Evolutionary conservation across 2,797 vertebrate genomes (phyloP).

Genomic region (Sternarchorhynchus goeldii): DNA sequence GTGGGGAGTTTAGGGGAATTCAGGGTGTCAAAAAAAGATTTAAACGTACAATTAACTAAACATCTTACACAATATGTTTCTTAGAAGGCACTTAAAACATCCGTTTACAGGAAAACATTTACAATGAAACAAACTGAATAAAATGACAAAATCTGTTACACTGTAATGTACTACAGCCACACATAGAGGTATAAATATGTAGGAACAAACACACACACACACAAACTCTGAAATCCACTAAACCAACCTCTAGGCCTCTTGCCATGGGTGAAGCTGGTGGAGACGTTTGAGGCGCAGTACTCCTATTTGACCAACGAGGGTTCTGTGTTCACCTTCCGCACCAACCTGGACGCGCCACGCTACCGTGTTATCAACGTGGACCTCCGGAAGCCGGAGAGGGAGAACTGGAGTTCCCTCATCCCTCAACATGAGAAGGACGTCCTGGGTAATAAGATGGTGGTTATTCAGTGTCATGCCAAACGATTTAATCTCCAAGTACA

Average conservation of each 20-base stretch:
- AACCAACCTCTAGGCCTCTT: slow-evolving; percentile 65
- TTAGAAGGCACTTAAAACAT: too few species aligned
- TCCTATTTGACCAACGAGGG: slow-evolving; percentile 76
- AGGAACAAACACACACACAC: neutral
- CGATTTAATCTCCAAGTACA: too few species aligned
- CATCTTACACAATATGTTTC: too few species aligned
- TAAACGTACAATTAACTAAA: too few species aligned
- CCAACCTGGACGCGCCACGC: slow-evolving; percentile 74
- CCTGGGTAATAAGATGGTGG: slow-evolving; percentile 66
- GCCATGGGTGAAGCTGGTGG: slow-evolving; percentile 78
- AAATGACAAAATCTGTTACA: neutral
- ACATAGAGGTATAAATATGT: neutral
- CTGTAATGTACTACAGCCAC: neutral
- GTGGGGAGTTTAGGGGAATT: neutral
- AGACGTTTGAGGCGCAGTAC: slow-evolving; percentile 77
- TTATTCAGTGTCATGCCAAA: too few species aligned
- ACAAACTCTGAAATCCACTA: neutral
- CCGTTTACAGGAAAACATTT: neutral
- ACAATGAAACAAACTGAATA: neutral
- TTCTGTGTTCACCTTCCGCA: slow-evolving; percentile 73
- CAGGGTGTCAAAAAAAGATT: too few species aligned
- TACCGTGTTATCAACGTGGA: slow-evolving; percentile 76
- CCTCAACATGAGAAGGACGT: slow-evolving; percentile 76
- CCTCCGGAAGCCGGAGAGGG: slow-evolving; percentile 65
- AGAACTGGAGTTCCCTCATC: slow-evolving; percentile 72